Evolutionary conservation across 2,797 vertebrate genomes (phyloP), one percentile per base, ranked within the genome.

Genomic region (Benthosema pterotum): DNA sequence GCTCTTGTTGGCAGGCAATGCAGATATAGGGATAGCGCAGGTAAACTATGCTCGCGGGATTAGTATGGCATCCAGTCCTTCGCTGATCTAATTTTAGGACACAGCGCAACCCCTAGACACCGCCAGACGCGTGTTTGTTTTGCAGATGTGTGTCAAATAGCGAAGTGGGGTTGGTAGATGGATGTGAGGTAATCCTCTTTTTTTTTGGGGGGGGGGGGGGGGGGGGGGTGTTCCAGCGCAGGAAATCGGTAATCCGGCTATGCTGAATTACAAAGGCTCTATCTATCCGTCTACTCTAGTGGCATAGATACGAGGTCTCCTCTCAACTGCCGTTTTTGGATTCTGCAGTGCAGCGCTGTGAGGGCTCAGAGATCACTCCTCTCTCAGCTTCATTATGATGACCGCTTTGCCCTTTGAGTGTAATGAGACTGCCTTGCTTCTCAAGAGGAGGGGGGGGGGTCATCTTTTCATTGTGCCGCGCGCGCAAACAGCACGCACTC

Each of bases 351-450:
- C 66, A 75, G 78, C 42, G 51, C 74, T 62, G n/a, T n/a, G 64
- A 74, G 64, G 65, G 73, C 59, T 74, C 63, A 46, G 28, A 79
- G 77, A 84, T 78, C 65, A 72, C 76, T 81, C 74, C 64, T 80
- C 78, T 75, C 82, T 89, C 84, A 71, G 75, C 76, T 89, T 90
- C 84, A 88, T 88, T 88, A 87, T 79, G 83, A 82, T 88, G 86
- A 89, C 85, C 83, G 73, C 75, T 89, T 87, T 89, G 86, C 83
- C 87, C 89, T 91, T 87, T 91, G 82, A 86, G 72, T 80, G 67
- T 84, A 89, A 90, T 90, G 83, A 89, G 78, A 75, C 81, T 82
- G 87, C 69, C 55, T 60, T 38, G 53, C 48, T 63, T 83, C 72
- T 83, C 38, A 52, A 66, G 56, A 59, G 57, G n/a, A 32, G 57